phyloP scores from a whole-genome alignment of 2,797 vertebrate species.

The Discoglossus pictus region DNA sequence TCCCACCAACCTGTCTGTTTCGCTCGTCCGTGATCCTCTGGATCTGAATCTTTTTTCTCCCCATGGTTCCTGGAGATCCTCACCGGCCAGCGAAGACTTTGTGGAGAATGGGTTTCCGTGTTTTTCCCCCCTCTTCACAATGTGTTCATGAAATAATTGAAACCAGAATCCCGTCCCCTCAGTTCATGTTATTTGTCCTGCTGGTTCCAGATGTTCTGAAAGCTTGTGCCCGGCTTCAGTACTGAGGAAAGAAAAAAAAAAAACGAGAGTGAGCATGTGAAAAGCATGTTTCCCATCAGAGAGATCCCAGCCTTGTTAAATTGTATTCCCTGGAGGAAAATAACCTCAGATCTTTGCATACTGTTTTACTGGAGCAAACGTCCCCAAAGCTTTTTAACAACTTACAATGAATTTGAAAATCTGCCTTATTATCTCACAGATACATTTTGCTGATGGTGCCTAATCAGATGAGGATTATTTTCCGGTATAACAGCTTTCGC shows the following conservation, averaged over 20 bases:
- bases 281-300: conserved; percentile 46
- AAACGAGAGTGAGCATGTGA: conserved; percentile 4
- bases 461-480: no score
- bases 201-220: conserved; percentile 37
- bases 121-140: conserved; percentile 53
- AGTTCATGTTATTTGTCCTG: conserved; percentile 61
- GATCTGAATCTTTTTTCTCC: conserved; percentile 99
- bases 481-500: no score
- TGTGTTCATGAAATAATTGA: conserved; percentile 58
- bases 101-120: conserved; percentile 49
- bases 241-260: conserved; percentile 38
- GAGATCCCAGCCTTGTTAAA: conserved; percentile 49
- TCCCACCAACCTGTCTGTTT: conserved; percentile 87
- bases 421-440: conserved; percentile 25
- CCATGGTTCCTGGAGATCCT: conserved; percentile 79
- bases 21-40: conserved; percentile 97
- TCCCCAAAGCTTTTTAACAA: conserved; percentile 41
- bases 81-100: conserved; percentile 25
- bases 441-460: conserved; percentile 29
- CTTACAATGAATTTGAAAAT: conserved; percentile 45
- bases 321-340: conserved; percentile 40
- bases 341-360: conserved; percentile 30
- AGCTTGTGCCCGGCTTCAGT: conserved; percentile 31
- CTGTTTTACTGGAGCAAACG: conserved; percentile 13
- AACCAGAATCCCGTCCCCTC: neutral